Base-by-base conservation (phyloP, 2,888 invertebrate species). In the Andrena bicolor region DNA sequence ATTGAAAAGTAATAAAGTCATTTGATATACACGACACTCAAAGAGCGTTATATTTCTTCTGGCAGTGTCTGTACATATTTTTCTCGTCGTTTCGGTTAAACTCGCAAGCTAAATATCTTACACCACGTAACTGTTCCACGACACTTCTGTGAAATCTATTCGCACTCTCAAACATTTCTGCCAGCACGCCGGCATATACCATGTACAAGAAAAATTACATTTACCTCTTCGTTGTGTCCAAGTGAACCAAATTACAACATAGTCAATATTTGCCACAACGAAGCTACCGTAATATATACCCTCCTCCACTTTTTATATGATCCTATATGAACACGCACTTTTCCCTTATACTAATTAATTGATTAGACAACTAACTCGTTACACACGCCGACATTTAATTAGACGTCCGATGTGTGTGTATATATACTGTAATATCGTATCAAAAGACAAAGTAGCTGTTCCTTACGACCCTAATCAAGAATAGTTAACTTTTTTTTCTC, bases 311-410 rank as follows among this genome's bases (percentile, higher is more conserved):
- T 81, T 88, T 79, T 77, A 89, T 91, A 91, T 78, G 88, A 90
- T 87, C 76, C 90, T 92, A 91, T 88, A 88, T 91, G 91, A 91
- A 92, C 91, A 91, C 91, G 89, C 88, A 90, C 74, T 85, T 87
- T 86, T 85, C 69, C 72, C 80, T 73, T 86, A 84, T 28, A 66
- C 82, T 88, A 88, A 63, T 85, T 83, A 90, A 89, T 90, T 84
- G 83, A 88, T 85, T 86, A 83, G 84, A 88, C 76, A 78, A 83
- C 66, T 74, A 71, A 74, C 77, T 74, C 77, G 76, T 83, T 68
- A 77, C 56, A 83, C 80, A 72, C 77, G 75, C 51, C 81, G 63
- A 73, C 71, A 76, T 75, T 70, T 68, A 68, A 84, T 76, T 77
- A 84, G 66, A 76, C 77, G 80, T 82, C 73, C 76, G 75, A 77